Base-by-base conservation (phyloP, 2,797 vertebrate genomes). In the Poeciliopsis turneri region DNA sequence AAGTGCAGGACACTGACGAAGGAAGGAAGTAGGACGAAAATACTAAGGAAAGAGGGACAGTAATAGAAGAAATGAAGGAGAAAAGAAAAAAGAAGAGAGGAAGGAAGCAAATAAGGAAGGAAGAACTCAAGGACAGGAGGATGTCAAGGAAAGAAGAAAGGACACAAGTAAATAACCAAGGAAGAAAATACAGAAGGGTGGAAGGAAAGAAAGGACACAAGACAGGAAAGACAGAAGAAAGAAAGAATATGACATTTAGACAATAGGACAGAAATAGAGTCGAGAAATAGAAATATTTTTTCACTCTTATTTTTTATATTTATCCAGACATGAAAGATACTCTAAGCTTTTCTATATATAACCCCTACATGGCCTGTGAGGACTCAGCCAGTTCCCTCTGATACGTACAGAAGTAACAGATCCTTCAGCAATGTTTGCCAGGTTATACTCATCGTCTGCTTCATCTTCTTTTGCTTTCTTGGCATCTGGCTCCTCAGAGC, bases 401-500 rank as follows among this genome's bases (percentile, higher is more conserved):
- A 76, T 75, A 83, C 97, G 97, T 93, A 99, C 98, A 81, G 94
- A 95, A 47, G 96, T 97, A 84, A 98, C 69, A 4, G 69, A 94
- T 89, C 97, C 97, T 89, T 96, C 96, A 2, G 96, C 90, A 82
- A 99, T 95, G 86, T 95, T 92, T 7, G 94, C 92, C 77, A 99
- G 77, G 84, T 92, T 97, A 80, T 96, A 97, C 61, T 89, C 94
- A 20, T 95, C 96, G 4, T 96, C 97, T 1, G 93, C 95, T 68
- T 97, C 96, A 6, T 97, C 96, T 75, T 72, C 84, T 90, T 96
- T 97, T 57, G 84, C 85, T 84, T 96, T 97, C 91, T 98, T 98
- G 75, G 87, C 80, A 78, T 90, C 92, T 0, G 94, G 89, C 80
- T 94, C 96, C 51, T 96, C 95, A 2, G 90, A 85, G 20, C 98